A percentile compares a stretch with the other conserved stretches of the same genome.
These are phyloP conservation scores for Platycheirus albimanus DNA, from an alignment of 2,888 invertebrate genomes.

Conservation along the genomic window DNA sequence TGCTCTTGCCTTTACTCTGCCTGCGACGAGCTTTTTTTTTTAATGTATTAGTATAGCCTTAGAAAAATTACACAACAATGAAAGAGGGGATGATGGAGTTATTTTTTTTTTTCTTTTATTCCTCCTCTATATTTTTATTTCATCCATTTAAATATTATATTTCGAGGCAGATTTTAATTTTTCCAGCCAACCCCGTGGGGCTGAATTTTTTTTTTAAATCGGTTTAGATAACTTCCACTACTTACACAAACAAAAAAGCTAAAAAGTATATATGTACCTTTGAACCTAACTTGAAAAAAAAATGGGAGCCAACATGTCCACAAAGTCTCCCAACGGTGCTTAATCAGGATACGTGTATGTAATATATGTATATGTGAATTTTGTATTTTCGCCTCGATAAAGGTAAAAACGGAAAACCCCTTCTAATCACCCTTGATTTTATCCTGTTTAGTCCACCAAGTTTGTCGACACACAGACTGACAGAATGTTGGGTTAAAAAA, in stretches of 20 bases:
- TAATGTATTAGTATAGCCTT: conserved; percentile 70
- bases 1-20: conserved; percentile 45
- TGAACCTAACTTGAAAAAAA: neutral
- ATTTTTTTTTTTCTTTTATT: conserved; percentile 23
- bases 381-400: conserved; percentile 35
- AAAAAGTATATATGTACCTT: neutral
- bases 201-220: conserved; percentile 33
- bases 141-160: conserved; percentile 67
- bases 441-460: conserved; percentile 41
- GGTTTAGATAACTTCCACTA: conserved; percentile 71
- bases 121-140: conserved; percentile 60
- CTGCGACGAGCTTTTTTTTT: conserved; percentile 42
- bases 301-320: conserved; percentile 47
- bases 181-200: neutral
- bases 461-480: conserved; percentile 38
- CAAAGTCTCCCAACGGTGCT: conserved; percentile 54
- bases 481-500: conserved; percentile 3
- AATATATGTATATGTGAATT: conserved; percentile 9
- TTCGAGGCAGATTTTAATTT: conserved; percentile 64
- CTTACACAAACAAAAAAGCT: conserved; percentile 44
- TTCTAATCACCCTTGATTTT: conserved; percentile 69
- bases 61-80: conserved; percentile 69
- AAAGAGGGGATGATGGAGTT: conserved; percentile 31
- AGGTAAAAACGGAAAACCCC: conserved; percentile 28
- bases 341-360: conserved; percentile 60